A percentile compares a stretch with the other conserved stretches of the same genome.
Conservation (phyloP, 1,140 invertebrate species). For the Ceratina japonica region DNA sequence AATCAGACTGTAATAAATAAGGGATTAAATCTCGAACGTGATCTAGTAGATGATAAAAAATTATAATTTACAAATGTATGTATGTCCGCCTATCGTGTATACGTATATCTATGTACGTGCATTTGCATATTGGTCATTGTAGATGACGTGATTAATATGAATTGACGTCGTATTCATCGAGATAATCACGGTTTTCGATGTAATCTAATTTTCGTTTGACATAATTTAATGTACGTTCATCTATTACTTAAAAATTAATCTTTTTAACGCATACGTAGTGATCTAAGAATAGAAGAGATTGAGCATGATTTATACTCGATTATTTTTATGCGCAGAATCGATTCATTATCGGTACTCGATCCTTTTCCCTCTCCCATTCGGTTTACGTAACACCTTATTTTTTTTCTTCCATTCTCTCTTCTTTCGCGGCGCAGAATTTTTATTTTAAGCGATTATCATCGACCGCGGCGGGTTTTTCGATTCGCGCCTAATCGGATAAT, state of each 20-base stretch:
- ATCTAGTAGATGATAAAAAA: not conserved
- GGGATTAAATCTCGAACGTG: not conserved
- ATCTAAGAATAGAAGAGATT: constrained; percentile 29
- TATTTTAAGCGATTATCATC: not conserved
- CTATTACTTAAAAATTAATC: not conserved
- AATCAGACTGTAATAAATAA: not conserved
- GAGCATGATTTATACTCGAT: constrained; percentile 55
- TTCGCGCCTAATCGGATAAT: constrained; percentile 39
- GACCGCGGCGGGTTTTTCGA: not conserved
- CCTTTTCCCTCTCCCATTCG: not conserved
- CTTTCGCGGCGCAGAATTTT: constrained; percentile 23
- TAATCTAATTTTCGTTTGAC: not conserved
- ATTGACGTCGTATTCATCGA: too few species aligned
- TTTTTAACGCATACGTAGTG: not conserved
- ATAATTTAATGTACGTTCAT: not conserved
- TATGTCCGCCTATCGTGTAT: too few species aligned
- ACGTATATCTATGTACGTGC: too few species aligned
- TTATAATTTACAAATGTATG: too few species aligned
- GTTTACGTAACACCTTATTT: constrained; percentile 40
- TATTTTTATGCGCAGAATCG: constrained; percentile 55
- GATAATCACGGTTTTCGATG: too few species aligned
- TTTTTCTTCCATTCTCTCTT: not conserved
- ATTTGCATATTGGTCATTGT: too few species aligned
- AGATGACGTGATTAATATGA: too few species aligned
- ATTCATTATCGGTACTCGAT: constrained; percentile 57